A percentile compares a stretch with the other conserved stretches of the same genome.
Conservation (phyloP, 2,888 invertebrate species). For the Fabriciana adippe region DNA sequence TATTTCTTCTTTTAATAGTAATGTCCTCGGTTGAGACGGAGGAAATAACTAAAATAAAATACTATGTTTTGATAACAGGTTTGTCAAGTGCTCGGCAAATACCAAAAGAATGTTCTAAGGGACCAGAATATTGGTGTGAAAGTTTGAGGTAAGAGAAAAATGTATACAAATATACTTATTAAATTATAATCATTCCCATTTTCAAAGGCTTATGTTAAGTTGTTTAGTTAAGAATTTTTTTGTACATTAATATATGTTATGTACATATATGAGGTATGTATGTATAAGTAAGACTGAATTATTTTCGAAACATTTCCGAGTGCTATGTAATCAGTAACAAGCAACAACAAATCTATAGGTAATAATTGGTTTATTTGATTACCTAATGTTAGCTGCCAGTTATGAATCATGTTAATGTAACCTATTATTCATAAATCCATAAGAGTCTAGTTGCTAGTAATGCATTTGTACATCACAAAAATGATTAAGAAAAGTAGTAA, state of each 20-base stretch:
- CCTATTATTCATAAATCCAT: conserved; percentile 14
- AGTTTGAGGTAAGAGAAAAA: conserved; percentile 62
- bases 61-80: conserved; percentile 54
- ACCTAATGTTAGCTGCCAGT: conserved; percentile 5
- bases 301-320: background rate
- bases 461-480: background rate
- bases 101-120: conserved; percentile 72
- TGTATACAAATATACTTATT: background rate
- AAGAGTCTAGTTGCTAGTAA: background rate
- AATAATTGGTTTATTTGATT: conserved; percentile 19
- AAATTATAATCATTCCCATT: too few species aligned
- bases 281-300: background rate
- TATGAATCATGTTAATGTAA: conserved; percentile 14
- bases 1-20: too few species aligned
- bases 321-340: conserved; percentile 1
- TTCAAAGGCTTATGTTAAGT: too few species aligned
- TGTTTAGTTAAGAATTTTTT: too few species aligned
- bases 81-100: conserved; percentile 67
- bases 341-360: conserved; percentile 9
- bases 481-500: background rate
- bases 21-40: too few species aligned
- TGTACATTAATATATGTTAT: too few species aligned
- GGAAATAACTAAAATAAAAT: background rate
- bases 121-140: conserved; percentile 71
- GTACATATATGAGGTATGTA: background rate